Conservation (phyloP, 2,888 invertebrate genomes). For the Lasioglossum pauxillum region DNA sequence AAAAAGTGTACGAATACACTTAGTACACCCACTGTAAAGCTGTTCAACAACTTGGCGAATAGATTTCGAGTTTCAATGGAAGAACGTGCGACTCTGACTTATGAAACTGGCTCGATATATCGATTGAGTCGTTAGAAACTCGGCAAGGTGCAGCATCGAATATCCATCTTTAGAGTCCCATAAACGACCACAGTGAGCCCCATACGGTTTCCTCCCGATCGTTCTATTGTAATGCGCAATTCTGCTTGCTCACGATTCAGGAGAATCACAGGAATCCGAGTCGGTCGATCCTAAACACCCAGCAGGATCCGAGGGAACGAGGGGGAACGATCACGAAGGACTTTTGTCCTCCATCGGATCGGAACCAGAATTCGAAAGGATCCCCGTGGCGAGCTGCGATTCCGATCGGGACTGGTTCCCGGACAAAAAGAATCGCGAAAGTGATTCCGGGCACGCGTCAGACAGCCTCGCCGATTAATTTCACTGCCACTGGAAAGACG, state of each 20-base stretch:
- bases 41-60: no score
- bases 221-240: neutral
- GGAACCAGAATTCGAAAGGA: slow-evolving; percentile 6
- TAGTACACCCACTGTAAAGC: no score
- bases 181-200: neutral
- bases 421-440: slow-evolving; percentile 68
- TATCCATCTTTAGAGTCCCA: neutral
- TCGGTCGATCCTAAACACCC: neutral
- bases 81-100: no score
- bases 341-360: slow-evolving; percentile 34
- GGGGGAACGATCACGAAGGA: slow-evolving; percentile 3
- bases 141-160: neutral
- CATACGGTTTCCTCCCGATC: neutral
- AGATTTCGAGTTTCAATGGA: no score
- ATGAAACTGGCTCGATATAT: neutral
- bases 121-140: neutral
- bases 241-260: neutral
- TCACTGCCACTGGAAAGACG: slow-evolving; percentile 47
- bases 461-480: slow-evolving; percentile 66
- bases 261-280: slow-evolving; percentile 17
- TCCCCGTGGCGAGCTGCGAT: slow-evolving; percentile 16
- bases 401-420: slow-evolving; percentile 34
- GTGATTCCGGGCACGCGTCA: slow-evolving; percentile 76
- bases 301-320: neutral
- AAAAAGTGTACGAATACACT: no score